A percentile compares a stretch with the other conserved stretches of the same genome.
These are phyloP conservation scores for Streptopelia turtur DNA, from an alignment of 2,797 vertebrate species.

Conservation along the genomic window DNA sequence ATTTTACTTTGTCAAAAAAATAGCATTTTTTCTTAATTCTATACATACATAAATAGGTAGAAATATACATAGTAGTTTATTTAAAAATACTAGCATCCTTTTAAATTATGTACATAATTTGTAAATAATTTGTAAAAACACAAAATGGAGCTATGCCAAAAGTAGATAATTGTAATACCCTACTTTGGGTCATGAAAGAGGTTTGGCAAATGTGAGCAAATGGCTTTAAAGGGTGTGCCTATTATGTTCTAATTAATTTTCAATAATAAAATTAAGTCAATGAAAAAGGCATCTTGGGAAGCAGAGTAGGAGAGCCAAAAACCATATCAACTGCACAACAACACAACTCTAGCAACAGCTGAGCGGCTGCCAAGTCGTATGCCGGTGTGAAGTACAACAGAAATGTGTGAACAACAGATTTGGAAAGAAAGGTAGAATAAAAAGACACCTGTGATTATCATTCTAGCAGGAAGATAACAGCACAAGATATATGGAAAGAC, in stretches of 20 bases:
- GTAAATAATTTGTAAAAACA: background rate
- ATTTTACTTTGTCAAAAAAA: background rate
- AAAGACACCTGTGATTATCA: background rate
- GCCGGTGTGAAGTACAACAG: constrained; percentile 4
- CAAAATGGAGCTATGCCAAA: background rate
- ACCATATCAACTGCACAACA: background rate
- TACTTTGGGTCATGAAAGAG: background rate
- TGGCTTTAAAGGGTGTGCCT: background rate
- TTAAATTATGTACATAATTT: background rate
- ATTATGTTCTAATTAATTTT: constrained; percentile 28
- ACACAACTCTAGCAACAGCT: background rate
- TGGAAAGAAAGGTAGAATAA: background rate
- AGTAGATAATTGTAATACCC: background rate
- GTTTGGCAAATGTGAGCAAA: background rate
- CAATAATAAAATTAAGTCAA: constrained; percentile 20
- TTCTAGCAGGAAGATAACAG: constrained; percentile 16
- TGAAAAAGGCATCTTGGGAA: constrained; percentile 33
- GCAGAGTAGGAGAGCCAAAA: background rate
- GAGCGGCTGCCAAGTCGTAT: constrained; percentile 22
- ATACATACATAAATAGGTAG: background rate
- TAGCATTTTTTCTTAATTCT: background rate
- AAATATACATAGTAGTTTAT: background rate
- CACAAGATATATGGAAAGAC: background rate
- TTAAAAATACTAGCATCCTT: background rate
- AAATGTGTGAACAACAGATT: constrained; percentile 40